A percentile compares a stretch with the other conserved stretches of the same genome.
phyloP scores from a whole-genome alignment of 2,113 vertebrate genomes.

The Nasalis larvatus region DNA sequence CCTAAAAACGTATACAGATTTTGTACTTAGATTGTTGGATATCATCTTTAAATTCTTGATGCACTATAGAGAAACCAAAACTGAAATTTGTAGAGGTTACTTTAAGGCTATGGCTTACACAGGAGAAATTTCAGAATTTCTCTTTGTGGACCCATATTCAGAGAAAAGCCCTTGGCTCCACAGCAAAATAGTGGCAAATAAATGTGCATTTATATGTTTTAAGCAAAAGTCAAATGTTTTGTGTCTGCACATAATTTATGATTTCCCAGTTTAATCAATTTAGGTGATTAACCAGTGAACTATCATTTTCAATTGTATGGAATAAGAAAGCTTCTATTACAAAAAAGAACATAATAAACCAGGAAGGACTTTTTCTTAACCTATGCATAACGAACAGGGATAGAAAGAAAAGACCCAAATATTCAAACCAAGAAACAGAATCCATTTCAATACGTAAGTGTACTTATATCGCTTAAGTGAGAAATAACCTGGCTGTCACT shows the following conservation, averaged over 20 bases:
- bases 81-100: background rate
- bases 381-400: constrained; percentile 74
- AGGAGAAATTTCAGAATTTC: background rate
- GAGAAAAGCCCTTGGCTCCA: background rate
- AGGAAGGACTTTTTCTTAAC: constrained; percentile 56
- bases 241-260: background rate
- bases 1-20: background rate
- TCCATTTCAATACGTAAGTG: constrained; percentile 62
- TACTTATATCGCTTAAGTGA: background rate
- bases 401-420: constrained; percentile 58
- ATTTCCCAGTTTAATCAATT: background rate
- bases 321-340: background rate
- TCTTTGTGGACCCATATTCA: background rate
- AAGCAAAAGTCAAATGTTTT: background rate
- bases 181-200: background rate
- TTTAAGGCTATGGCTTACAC: background rate
- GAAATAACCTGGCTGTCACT: constrained; percentile 35
- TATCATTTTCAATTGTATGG: background rate
- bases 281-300: background rate
- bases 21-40: background rate
- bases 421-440: constrained; percentile 66
- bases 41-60: background rate
- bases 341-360: constrained; percentile 28
- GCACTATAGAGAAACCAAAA: background rate
- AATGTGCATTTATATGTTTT: background rate